Evolutionary conservation across 2,888 invertebrate species (phyloP).

Genomic region (Coleophora flavipennella): DNA sequence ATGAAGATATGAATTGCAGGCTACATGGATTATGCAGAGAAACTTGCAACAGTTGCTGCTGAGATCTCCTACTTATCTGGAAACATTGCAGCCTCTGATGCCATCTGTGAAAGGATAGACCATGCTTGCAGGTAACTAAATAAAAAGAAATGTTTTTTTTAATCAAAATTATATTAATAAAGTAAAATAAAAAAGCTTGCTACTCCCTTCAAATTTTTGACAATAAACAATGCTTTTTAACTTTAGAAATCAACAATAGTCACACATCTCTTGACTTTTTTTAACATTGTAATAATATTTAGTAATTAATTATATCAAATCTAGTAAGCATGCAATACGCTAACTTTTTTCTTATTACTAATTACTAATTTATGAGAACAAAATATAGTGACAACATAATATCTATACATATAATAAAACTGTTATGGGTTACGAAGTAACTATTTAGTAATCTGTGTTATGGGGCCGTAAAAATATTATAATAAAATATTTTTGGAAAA

Average conservation of each 20-base stretch:
- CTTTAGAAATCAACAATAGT: slow-evolving; percentile 36
- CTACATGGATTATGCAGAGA: slow-evolving; percentile 72
- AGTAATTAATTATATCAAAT: too few relatives aligned
- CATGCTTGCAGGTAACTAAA: slow-evolving; percentile 57
- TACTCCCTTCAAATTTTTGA: neutral
- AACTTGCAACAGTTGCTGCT: slow-evolving; percentile 64
- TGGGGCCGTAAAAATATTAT: too few relatives aligned
- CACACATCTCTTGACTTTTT: slow-evolving; percentile 37
- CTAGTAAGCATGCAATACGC: too few relatives aligned
- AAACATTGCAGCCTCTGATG: slow-evolving; percentile 65
- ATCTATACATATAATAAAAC: too few relatives aligned
- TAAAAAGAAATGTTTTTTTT: slow-evolving; percentile 3
- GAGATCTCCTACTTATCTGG: slow-evolving; percentile 70
- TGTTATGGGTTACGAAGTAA: too few relatives aligned
- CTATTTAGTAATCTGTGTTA: too few relatives aligned
- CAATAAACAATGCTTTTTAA: slow-evolving; percentile 3
- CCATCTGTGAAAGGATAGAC: slow-evolving; percentile 66
- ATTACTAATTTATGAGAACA: too few relatives aligned
- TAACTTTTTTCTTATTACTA: too few relatives aligned
- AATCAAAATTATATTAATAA: neutral
- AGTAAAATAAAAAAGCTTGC: slow-evolving; percentile 7
- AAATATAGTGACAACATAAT: too few relatives aligned
- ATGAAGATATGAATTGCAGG: slow-evolving; percentile 37
- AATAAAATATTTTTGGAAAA: too few relatives aligned
- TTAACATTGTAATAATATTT: slow-evolving; percentile 41